Conservation (phyloP, 92 coral and sea anemone genomes). For the Nematostella vectensis region DNA sequence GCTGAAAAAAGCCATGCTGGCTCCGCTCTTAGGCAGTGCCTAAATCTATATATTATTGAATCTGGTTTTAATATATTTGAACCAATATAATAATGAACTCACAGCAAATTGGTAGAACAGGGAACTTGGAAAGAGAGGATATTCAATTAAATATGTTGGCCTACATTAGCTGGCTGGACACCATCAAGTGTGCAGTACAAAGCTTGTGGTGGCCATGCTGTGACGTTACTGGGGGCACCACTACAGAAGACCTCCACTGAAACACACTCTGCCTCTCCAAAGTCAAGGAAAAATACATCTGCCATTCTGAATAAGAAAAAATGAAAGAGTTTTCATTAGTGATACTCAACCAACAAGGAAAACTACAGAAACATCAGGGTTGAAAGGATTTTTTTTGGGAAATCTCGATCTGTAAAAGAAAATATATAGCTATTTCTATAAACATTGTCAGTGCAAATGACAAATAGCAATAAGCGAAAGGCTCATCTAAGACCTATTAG, state of each 20-base stretch:
- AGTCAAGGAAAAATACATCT: constrained; percentile 76
- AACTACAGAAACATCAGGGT: too few species aligned
- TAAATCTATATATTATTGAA: constrained; percentile 1
- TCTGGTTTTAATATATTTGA: too few species aligned
- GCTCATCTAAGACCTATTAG: neutral
- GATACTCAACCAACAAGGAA: too few species aligned
- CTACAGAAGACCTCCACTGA: constrained; percentile 49
- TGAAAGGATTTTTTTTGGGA: too few species aligned
- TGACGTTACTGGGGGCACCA: constrained; percentile 55
- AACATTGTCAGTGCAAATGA: neutral
- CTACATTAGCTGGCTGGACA: constrained; percentile 47
- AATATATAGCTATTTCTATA: too few species aligned
- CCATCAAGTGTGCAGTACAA: constrained; percentile 58
- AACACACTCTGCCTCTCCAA: constrained; percentile 70
- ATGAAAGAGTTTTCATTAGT: too few species aligned
- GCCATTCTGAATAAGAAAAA: constrained; percentile 43
- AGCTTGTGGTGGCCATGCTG: constrained; percentile 72
- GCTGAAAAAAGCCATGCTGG: too few species aligned
- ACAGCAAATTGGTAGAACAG: neutral
- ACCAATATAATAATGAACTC: too few species aligned
- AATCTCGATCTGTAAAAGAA: too few species aligned
- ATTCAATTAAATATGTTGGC: too few species aligned
- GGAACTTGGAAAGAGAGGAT: neutral
- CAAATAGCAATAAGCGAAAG: too few species aligned
- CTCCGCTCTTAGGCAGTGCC: neutral